These are phyloP conservation scores for Dysidea cf. avara DNA, from an alignment of 37 sponge, comb jelly and placozoan species.

Conservation along the genomic window DNA sequence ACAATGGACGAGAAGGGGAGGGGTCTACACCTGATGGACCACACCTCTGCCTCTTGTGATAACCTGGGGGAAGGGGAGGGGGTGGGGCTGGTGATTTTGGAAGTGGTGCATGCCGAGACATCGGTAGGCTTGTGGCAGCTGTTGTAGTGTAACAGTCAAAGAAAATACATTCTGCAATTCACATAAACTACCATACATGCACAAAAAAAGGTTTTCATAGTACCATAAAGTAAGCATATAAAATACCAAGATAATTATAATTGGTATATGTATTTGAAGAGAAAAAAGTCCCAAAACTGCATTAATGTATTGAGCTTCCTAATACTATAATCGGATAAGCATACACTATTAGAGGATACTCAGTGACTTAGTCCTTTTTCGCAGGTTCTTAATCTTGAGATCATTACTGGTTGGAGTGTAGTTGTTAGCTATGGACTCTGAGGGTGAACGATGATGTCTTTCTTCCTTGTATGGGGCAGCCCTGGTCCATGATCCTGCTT, in stretches of 20 bases:
- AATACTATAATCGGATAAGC: too few relatives aligned
- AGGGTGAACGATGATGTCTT: constrained; percentile 78
- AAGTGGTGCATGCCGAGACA: constrained; percentile 11
- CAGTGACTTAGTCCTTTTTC: constrained; percentile 51
- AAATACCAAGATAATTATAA: too few relatives aligned
- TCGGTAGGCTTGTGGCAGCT: constrained; percentile 16
- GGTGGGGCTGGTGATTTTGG: constrained; percentile 32
- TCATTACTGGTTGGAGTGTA: constrained; percentile 80
- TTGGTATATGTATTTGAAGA: too few relatives aligned
- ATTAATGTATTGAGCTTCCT: too few relatives aligned
- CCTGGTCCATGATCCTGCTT: constrained; percentile 79
- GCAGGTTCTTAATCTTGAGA: constrained; percentile 72
- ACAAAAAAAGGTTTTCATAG: too few relatives aligned
- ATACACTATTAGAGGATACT: constrained; percentile 26
- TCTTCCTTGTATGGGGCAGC: constrained; percentile 95
- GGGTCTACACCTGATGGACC: not conserved
- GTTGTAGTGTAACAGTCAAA: not conserved
- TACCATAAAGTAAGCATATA: too few relatives aligned
- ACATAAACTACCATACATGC: too few relatives aligned
- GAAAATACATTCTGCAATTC: constrained; percentile 5
- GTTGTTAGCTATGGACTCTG: constrained; percentile 94
- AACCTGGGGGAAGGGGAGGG: constrained; percentile 57
- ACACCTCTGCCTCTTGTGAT: constrained; percentile 50
- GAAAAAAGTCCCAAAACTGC: too few relatives aligned
- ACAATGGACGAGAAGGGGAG: constrained; percentile 71